These are phyloP conservation scores for Jaculus jaculus DNA, from an alignment of 2,113 vertebrate species.

Conservation along the genomic window DNA sequence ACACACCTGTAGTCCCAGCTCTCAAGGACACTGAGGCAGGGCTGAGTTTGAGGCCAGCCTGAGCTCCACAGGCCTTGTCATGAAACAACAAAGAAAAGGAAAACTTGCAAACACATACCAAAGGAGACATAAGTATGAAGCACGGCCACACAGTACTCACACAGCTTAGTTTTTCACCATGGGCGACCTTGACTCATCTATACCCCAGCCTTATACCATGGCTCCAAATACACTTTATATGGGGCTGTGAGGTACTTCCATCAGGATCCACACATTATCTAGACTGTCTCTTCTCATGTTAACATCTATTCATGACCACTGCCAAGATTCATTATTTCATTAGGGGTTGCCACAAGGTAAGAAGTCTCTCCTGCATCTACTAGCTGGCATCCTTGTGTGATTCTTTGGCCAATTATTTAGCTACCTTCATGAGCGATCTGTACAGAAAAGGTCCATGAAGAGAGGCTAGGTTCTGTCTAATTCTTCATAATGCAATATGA, in stretches of 20 bases:
- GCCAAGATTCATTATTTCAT: slow-evolving; percentile 21
- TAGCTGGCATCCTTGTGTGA: slow-evolving; percentile 1
- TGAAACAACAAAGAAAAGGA: neutral
- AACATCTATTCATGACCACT: neutral
- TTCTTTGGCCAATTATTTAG: neutral
- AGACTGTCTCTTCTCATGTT: slow-evolving; percentile 17
- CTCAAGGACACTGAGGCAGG: neutral
- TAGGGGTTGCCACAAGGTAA: neutral
- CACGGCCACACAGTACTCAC: neutral
- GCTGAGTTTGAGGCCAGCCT: neutral
- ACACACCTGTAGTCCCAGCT: neutral
- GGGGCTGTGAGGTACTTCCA: neutral
- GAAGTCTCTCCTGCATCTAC: neutral
- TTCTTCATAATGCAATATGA: neutral
- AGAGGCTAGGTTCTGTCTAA: slow-evolving; percentile 32
- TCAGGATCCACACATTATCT: neutral
- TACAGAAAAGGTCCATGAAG: slow-evolving; percentile 35
- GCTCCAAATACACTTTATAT: neutral
- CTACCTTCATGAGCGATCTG: neutral
- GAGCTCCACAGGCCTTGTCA: neutral
- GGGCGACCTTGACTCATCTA: neutral
- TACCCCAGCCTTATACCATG: neutral
- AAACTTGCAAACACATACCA: neutral
- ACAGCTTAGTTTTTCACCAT: neutral
- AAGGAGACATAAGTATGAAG: neutral